Conservation (phyloP, 2,113 vertebrate species). For the Aix galericulata region DNA sequence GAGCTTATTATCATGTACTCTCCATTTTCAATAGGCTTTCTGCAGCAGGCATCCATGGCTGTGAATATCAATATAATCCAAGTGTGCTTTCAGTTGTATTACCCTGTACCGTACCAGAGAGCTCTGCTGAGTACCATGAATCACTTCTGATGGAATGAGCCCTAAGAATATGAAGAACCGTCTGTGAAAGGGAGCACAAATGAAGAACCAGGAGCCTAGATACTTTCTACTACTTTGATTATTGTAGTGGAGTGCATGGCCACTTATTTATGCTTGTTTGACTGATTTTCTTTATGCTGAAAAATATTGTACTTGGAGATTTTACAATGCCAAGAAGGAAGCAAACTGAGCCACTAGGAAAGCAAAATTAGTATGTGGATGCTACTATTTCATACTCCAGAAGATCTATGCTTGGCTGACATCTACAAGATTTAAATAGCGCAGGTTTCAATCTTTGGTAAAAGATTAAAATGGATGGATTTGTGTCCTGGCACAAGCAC, state of each 20-base stretch:
- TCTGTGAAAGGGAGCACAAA: not conserved
- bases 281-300: not conserved
- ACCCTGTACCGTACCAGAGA: not conserved
- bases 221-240: not conserved
- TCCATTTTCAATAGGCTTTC: not conserved
- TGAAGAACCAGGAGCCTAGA: not conserved
- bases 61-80: not conserved
- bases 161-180: not conserved
- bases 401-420: constrained; percentile 11
- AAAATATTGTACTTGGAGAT: not conserved
- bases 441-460: not conserved
- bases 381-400: not conserved
- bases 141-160: not conserved
- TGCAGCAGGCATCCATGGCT: not conserved
- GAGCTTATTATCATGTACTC: not conserved
- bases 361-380: not conserved
- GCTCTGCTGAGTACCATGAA: not conserved
- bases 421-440: constrained; percentile 16
- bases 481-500: not conserved
- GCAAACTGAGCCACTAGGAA: not conserved
- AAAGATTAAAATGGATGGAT: not conserved
- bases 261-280: not conserved
- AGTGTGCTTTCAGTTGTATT: not conserved
- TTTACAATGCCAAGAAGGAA: constrained; percentile 1
- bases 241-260: not conserved